Base-by-base conservation (phyloP, 2,888 invertebrate species). In the Geotrupes spiniger region DNA sequence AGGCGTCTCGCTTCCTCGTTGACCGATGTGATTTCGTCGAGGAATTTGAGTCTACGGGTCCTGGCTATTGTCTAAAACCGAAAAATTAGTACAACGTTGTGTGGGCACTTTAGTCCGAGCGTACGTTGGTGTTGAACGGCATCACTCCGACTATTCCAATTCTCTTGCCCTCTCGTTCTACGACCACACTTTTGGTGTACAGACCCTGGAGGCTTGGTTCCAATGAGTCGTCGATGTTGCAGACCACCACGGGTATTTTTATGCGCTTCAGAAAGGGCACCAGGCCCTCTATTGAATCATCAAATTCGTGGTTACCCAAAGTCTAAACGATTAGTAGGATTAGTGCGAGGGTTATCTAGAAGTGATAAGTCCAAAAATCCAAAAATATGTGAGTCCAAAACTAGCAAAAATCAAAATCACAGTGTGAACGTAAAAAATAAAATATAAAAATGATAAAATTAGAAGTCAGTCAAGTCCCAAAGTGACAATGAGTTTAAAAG, bases 261-360 rank as follows among this genome's bases (percentile, higher is more conserved):
- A 87, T 64, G 1, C 70, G 71, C 58, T 82, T 68, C 29, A 92
- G 64, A 67, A 88, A 91, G 0, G 87, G 87, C 0, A 84, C 77
- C 0, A 90, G 70, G 0, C 88, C 90, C 5, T 73, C 80, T 1
- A 91, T 74, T 2, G 81, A 83, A 60, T 87, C 80, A 65, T 92
- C 92, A 62, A 93, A 92, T 68, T 92, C 92, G 62, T 93, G 92
- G 69, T 92, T 92, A 1, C 92, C 92, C 5, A 92, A 67, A 0
- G 87, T 86, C 90, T 92, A 65, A 10, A 21, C 3, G 3, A 4
- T 21, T 3, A 21, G 6, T 21, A 31, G 41, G 42, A 42, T 39
- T 2, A 4, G 27, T 2, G 10, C 8, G 2, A 8, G 9, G 12
- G n/a, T n/a, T n/a, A 10, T n/a, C n/a, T 14, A 25, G n/a, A n/a